phyloP scores from a whole-genome alignment of 2,888 invertebrate genomes.

The Craniophora ligustri region DNA sequence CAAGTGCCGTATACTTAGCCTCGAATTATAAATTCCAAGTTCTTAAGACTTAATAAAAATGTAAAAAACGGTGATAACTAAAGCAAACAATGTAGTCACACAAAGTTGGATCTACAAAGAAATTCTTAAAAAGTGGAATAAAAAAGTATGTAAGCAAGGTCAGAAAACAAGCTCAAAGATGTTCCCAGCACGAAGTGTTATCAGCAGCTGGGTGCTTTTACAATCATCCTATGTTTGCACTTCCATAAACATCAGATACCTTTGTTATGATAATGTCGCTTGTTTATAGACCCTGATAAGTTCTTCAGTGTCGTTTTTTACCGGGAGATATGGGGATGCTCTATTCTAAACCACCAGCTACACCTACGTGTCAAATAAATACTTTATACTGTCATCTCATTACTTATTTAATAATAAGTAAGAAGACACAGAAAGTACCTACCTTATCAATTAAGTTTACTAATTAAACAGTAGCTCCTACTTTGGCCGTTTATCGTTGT shows the following conservation, averaged over 20 bases:
- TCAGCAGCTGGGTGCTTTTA: slow-evolving; percentile 65
- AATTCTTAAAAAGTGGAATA: slow-evolving; percentile 31
- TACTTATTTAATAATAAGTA: too few relatives aligned
- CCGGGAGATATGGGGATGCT: slow-evolving; percentile 13
- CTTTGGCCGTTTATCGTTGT: too few relatives aligned
- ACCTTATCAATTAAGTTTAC: too few relatives aligned
- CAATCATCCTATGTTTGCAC: slow-evolving; percentile 66
- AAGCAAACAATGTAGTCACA: slow-evolving; percentile 31
- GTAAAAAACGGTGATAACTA: slow-evolving; percentile 30
- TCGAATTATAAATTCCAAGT: slow-evolving; percentile 22
- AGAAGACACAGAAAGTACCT: too few relatives aligned
- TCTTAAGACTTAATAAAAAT: slow-evolving; percentile 18
- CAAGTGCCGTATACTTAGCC: slow-evolving; percentile 24
- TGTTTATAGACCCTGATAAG: slow-evolving; percentile 61
- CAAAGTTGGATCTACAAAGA: slow-evolving; percentile 24
- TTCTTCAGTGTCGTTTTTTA: slow-evolving; percentile 24
- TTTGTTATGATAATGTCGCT: slow-evolving; percentile 60
- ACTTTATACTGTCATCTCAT: too few relatives aligned
- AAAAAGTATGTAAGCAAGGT: slow-evolving; percentile 35
- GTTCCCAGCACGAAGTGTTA: slow-evolving; percentile 47
- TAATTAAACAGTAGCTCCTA: too few relatives aligned
- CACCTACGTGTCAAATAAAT: too few relatives aligned
- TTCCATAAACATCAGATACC: slow-evolving; percentile 66
- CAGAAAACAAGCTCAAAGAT: slow-evolving; percentile 47
- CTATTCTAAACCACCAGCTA: background rate